These are phyloP conservation scores for Ceratina australensis DNA, from an alignment of 1,140 invertebrate genomes.

Conservation along the genomic window DNA sequence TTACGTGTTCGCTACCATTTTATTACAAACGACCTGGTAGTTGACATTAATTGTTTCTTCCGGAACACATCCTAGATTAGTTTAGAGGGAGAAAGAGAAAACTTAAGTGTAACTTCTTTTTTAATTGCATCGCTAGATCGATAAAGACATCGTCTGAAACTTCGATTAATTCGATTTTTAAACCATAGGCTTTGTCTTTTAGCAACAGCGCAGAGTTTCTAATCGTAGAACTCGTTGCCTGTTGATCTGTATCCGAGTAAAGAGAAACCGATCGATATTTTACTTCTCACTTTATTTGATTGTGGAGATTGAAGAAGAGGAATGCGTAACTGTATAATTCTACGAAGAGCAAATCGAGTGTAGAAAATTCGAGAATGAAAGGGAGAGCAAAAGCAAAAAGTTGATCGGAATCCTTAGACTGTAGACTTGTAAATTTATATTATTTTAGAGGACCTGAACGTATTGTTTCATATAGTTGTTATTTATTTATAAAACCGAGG, in stretches of 20 bases:
- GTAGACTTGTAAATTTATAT: slow-evolving; percentile 67
- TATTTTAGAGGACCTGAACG: slow-evolving; percentile 55
- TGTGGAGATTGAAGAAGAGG: neutral
- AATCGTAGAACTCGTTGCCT: slow-evolving; percentile 3
- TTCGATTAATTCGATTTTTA: neutral
- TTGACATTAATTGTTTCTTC: neutral
- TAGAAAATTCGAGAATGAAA: neutral
- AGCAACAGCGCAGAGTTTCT: neutral
- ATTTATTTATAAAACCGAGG: slow-evolving; percentile 66
- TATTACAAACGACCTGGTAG: neutral
- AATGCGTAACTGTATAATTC: neutral
- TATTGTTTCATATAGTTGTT: slow-evolving; percentile 70
- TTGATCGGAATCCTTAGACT: slow-evolving; percentile 41
- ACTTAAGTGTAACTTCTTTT: neutral
- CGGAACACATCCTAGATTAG: neutral
- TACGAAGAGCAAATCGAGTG: neutral
- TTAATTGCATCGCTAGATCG: neutral
- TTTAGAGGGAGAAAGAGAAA: neutral
- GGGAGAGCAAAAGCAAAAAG: neutral
- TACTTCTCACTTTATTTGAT: neutral
- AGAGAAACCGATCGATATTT: neutral
- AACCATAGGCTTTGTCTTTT: neutral
- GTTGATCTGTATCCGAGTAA: neutral
- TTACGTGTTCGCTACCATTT: neutral
- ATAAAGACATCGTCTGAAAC: neutral